These are phyloP conservation scores for Lordiphosa fenestrarum DNA, from an alignment of 2,888 invertebrate genomes.

Conservation along the genomic window DNA sequence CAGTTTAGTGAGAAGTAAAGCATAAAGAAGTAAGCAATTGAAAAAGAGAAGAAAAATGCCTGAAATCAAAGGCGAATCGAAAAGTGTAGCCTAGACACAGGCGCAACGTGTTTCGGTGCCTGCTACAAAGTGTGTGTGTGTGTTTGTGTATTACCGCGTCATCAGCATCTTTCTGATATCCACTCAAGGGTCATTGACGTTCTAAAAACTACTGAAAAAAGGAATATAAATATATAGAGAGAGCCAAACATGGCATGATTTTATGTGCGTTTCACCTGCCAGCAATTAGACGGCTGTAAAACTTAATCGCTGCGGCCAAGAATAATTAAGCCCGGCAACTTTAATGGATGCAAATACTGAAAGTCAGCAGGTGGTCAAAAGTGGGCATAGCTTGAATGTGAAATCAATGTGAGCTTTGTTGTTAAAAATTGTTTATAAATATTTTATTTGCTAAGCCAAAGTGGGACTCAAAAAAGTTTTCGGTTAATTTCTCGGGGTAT, in stretches of 20 bases:
- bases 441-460: too few relatives aligned
- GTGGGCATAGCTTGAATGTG: constrained; percentile 1
- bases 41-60: background rate
- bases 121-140: background rate
- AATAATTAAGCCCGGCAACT: constrained; percentile 29
- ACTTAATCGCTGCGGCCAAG: constrained; percentile 37
- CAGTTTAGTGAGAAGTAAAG: background rate
- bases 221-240: background rate
- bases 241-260: constrained; percentile 8
- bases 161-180: constrained; percentile 23
- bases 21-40: constrained; percentile 1
- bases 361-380: constrained; percentile 7
- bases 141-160: constrained; percentile 8
- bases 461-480: too few relatives aligned
- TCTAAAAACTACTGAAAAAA: constrained; percentile 14
- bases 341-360: background rate
- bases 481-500: too few relatives aligned
- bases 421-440: too few relatives aligned
- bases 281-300: constrained; percentile 46
- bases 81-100: constrained; percentile 7
- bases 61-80: background rate
- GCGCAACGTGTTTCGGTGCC: background rate
- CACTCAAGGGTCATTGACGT: constrained; percentile 68
- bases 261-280: constrained; percentile 25
- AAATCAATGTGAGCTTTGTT: constrained; percentile 2